Percentiles rank a stretch among this genome's conserved stretches.
Conservation (phyloP, 2,888 invertebrate species). For the Tipula vernalis region DNA sequence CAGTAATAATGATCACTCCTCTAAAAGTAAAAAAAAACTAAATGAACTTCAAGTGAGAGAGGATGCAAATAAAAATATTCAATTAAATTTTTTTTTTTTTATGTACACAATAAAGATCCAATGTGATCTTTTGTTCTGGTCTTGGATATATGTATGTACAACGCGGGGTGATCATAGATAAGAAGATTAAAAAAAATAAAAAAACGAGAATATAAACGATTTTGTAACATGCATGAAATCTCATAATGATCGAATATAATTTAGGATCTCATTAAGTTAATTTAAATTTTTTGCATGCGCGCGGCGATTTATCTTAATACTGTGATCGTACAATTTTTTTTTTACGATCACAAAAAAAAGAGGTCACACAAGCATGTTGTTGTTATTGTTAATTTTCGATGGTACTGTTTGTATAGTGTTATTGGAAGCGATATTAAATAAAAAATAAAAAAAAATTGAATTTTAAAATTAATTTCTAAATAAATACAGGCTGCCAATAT, state of each 20-base stretch:
- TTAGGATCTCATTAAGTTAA: neutral
- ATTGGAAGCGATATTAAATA: neutral
- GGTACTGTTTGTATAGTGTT: neutral
- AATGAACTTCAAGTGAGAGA: neutral
- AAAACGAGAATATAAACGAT: neutral
- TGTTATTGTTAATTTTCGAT: neutral
- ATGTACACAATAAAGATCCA: neutral
- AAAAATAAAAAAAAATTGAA: neutral
- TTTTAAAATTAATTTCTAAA: neutral
- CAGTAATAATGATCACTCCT: neutral
- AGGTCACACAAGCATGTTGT: neutral
- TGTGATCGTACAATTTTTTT: neutral
- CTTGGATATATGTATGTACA: neutral
- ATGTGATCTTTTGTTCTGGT: neutral
- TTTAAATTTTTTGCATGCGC: slow-evolving; percentile 4
- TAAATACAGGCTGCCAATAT: slow-evolving; percentile 4
- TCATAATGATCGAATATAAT: neutral
- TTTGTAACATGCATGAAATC: slow-evolving; percentile 4
- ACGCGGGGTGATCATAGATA: neutral
- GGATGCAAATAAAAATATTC: neutral
- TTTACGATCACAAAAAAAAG: neutral
- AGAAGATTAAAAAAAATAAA: neutral
- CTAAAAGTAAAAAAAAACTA: neutral
- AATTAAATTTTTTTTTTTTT: neutral
- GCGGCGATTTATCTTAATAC: neutral